These are phyloP conservation scores for Amazona finschi DNA, from an alignment of 2,797 vertebrate genomes.

Conservation along the genomic window DNA sequence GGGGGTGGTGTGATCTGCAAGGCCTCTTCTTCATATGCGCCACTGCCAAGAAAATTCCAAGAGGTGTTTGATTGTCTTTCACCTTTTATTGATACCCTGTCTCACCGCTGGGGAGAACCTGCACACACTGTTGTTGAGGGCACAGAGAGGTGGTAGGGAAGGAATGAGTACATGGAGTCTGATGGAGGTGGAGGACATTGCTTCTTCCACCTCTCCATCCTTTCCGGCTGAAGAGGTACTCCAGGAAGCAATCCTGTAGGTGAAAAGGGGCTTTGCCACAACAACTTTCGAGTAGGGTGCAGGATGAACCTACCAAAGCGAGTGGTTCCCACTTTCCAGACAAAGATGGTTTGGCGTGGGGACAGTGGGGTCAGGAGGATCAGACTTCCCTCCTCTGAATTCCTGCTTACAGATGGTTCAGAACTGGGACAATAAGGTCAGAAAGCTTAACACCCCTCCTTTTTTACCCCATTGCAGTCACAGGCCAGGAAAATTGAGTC, in stretches of 20 bases:
- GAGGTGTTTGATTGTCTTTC: not conserved
- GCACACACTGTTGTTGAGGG: not conserved
- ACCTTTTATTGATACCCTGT: not conserved
- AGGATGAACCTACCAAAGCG: not conserved
- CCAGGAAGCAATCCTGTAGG: not conserved
- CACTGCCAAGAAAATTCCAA: not conserved
- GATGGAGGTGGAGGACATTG: not conserved
- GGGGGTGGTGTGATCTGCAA: not conserved
- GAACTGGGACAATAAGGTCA: constrained; percentile 56
- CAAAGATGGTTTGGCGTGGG: not conserved
- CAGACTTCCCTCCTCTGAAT: not conserved
- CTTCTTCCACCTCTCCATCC: not conserved
- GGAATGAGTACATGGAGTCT: not conserved
- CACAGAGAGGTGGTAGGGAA: not conserved
- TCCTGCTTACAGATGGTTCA: constrained; percentile 23
- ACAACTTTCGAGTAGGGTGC: not conserved
- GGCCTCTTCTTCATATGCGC: not conserved
- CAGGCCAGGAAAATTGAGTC: constrained; percentile 37
- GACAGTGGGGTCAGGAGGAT: not conserved
- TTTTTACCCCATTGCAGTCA: constrained; percentile 9
- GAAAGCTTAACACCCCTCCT: constrained; percentile 23
- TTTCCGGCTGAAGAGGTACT: not conserved
- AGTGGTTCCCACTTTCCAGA: not conserved
- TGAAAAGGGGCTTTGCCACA: not conserved
- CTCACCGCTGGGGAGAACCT: not conserved